A percentile compares a stretch with the other conserved stretches of the same genome.
These are phyloP conservation scores for Mythimna pallens DNA, from an alignment of 2,888 invertebrate species.

Conservation along the genomic window DNA sequence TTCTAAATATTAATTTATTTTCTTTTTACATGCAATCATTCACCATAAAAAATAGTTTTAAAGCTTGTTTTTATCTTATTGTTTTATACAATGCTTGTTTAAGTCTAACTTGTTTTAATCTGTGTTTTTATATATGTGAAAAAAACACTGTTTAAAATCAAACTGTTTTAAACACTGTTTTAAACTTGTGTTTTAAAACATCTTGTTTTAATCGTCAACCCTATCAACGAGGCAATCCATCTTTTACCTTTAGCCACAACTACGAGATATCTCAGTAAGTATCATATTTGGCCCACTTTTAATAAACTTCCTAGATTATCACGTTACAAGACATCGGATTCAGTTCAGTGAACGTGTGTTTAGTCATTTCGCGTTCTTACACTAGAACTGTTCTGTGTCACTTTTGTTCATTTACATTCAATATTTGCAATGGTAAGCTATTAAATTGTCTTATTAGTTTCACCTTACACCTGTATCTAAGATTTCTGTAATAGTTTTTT, in stretches of 20 bases:
- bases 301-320: slow-evolving; percentile 18
- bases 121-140: too few relatives aligned
- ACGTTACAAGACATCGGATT: slow-evolving; percentile 18
- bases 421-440: slow-evolving; percentile 37
- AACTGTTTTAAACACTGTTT: too few relatives aligned
- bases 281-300: slow-evolving; percentile 16
- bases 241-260: slow-evolving; percentile 4
- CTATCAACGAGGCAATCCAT: not conserved
- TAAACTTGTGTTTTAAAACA: too few relatives aligned
- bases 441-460: not conserved
- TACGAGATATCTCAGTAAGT: not conserved
- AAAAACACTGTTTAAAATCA: too few relatives aligned
- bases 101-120: too few relatives aligned
- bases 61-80: too few relatives aligned
- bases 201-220: too few relatives aligned
- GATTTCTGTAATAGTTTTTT: not conserved
- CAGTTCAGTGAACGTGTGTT: not conserved
- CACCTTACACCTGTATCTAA: not conserved
- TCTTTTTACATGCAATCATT: too few relatives aligned
- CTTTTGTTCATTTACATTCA: not conserved
- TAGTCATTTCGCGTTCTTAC: slow-evolving; percentile 22
- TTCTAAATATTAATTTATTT: too few relatives aligned
- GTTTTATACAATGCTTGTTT: too few relatives aligned
- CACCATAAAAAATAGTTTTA: too few relatives aligned
- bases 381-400: not conserved